Base-by-base conservation (phyloP, 2,888 invertebrate species). In the Coremacera marginata region DNA sequence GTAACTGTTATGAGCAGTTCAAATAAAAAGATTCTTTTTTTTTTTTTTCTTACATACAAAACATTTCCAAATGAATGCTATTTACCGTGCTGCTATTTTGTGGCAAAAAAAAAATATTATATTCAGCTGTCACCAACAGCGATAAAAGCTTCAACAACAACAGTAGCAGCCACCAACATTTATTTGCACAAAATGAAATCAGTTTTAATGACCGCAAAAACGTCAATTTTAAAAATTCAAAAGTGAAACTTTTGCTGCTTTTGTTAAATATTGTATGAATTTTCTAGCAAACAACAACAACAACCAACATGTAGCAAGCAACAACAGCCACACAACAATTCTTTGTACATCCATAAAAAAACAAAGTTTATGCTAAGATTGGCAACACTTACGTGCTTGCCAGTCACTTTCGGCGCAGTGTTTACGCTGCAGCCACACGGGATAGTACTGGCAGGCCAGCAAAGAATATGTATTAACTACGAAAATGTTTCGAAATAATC, bases 171-270 rank as follows among this genome's bases (percentile, higher is more conserved):
- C 8, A 34, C n/a, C 11, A 16, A 63, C 34, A n/a, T 34, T 34
- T 31, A 60, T 16, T 34, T 14, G 44, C 44, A 44, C 49, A 8
- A 22, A 44, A 67, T 67, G n/a, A 67, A 67, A 67, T 67, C 67
- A 67, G 67, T 67, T 67, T 67, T 67, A 67, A 67, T 67, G 67
- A 67, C 44, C 44, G 44, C 67, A 67, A 67, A 67, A 67, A 67
- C 37, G 67, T 44, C 67, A 67, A 67, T 67, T 67, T 67, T 67
- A 67, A 67, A 67, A 67, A 67, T 67, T 67, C 67, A 67, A 37
- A 65, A 67, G 67, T 25, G 44, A 67, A 44, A 44, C 34, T 60
- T 44, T 25, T 37, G 19, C 11, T 44, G n/a, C 44, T 37, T 44
- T 44, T 19, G 4, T 9, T 67, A 37, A 67, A 67, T 67, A 67